These are phyloP conservation scores for Lasaia peninsularis DNA, from an alignment of 1,140 invertebrate genomes.

Conservation along the genomic window DNA sequence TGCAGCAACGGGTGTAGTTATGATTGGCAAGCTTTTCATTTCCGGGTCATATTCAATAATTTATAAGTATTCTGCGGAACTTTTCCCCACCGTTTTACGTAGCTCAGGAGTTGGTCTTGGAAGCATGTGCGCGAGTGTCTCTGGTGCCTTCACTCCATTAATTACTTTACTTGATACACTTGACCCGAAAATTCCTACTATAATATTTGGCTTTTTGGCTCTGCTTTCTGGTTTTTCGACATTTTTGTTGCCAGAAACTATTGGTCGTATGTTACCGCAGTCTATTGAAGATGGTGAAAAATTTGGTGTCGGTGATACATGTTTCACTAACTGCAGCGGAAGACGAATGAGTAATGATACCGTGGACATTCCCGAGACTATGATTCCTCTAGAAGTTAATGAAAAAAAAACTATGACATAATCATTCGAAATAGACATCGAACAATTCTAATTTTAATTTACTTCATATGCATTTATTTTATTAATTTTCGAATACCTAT, in stretches of 20 bases:
- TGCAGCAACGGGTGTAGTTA: constrained; percentile 77
- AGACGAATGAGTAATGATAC: constrained; percentile 86
- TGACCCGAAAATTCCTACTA: constrained; percentile 83
- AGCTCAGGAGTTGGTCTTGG: constrained; percentile 91
- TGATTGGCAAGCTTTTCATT: constrained; percentile 89
- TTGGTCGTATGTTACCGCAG: constrained; percentile 88
- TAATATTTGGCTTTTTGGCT: constrained; percentile 86
- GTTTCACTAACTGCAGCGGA: constrained; percentile 89
- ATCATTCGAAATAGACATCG: background rate
- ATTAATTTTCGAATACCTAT: background rate
- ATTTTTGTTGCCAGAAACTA: constrained; percentile 89
- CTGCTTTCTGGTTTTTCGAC: constrained; percentile 85
- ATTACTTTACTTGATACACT: constrained; percentile 83
- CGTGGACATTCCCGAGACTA: constrained; percentile 57
- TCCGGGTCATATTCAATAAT: constrained; percentile 91
- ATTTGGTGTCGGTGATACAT: constrained; percentile 87
- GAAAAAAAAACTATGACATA: constrained; percentile 48
- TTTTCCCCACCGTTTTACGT: constrained; percentile 91
- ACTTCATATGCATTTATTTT: no score
- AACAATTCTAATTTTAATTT: background rate
- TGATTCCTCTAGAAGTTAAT: constrained; percentile 56
- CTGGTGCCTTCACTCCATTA: constrained; percentile 89
- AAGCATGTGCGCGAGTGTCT: constrained; percentile 92
- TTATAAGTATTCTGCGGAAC: constrained; percentile 93
- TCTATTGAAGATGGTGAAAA: constrained; percentile 90